Evolutionary conservation across 2,888 invertebrate species (phyloP).

Genomic region (Stramonita haemastoma): DNA sequence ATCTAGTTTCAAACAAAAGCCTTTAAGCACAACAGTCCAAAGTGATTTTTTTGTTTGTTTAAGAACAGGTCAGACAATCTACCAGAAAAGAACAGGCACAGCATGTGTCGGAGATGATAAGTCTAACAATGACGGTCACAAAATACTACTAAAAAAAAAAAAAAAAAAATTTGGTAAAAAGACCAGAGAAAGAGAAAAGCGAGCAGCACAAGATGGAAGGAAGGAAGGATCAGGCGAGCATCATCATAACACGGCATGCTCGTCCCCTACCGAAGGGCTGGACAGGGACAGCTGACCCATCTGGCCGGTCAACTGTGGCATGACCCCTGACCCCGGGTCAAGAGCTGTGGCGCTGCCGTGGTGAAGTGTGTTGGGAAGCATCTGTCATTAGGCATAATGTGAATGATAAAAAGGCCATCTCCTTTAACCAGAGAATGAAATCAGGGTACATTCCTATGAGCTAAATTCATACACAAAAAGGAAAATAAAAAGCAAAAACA

Average conservation of each 20-base stretch:
- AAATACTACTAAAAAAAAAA: slow-evolving; percentile 18
- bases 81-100: not conserved
- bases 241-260: slow-evolving; percentile 42
- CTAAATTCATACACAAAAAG: not conserved
- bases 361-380: slow-evolving; percentile 53
- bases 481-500: too few relatives aligned
- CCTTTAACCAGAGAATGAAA: not conserved
- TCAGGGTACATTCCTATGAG: not conserved
- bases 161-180: too few relatives aligned
- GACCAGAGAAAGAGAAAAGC: not conserved
- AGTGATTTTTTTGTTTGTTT: not conserved
- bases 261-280: slow-evolving; percentile 75
- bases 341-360: slow-evolving; percentile 51
- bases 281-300: slow-evolving; percentile 83
- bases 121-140: slow-evolving; percentile 31
- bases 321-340: slow-evolving; percentile 49
- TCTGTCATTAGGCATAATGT: slow-evolving; percentile 49
- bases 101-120: not conserved
- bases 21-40: not conserved
- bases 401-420: slow-evolving; percentile 26
- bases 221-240: slow-evolving; percentile 32
- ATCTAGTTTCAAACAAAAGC: slow-evolving; percentile 15
- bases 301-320: slow-evolving; percentile 78
- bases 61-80: slow-evolving; percentile 1
- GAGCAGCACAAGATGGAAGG: slow-evolving; percentile 25